Base-by-base conservation (phyloP, 2,797 vertebrate species). In the Melanotaenia maccullochi region DNA sequence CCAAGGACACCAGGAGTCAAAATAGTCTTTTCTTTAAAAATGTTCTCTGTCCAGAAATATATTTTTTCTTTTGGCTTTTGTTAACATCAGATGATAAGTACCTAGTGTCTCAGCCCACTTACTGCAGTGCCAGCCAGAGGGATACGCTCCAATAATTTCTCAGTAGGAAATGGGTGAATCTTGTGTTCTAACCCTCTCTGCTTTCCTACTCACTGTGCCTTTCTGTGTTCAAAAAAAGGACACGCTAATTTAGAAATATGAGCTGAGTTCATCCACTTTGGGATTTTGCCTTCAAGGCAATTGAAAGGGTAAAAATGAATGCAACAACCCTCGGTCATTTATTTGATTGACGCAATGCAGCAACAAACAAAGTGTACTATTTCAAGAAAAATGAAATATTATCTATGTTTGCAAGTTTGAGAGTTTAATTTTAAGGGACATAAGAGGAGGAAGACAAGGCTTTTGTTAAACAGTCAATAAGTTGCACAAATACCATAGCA, bases 401-500 rank as follows among this genome's bases (percentile, higher is more conserved):
- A 94, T 92, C 79, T 80, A 68, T 85, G 82, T 81, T 85, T 89
- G 73, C 68, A 75, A 75, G 82, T 88, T 85, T 81, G 61, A 80
- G 70, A 67, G 79, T 73, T 78, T 75, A 68, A 75, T 86, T 90
- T 83, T 76, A 79, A 74, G 78, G 74, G 73, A 85, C 76, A 62
- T 76, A 71, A 83, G 79, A 4, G 65, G 72, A 63, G 63, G 82
- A 86, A 86, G 75, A 80, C 81, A 81, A 78, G 79, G 70, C 77
- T 87, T 89, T 51, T 88, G 82, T 92, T 92, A 88, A 89, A 89
- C 76, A 81, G 90, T 92, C 92, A 86, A 93, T 93, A 92, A 86
- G 84, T 82, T 71, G 60, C 79, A 85, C 85, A 87, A 88, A 71
- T 85, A 85, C 75, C 71, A 71, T 66, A 62, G 82, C 86, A 90